These are phyloP conservation scores for Tipula confusa DNA, from an alignment of 2,888 invertebrate species.

Conservation along the genomic window DNA sequence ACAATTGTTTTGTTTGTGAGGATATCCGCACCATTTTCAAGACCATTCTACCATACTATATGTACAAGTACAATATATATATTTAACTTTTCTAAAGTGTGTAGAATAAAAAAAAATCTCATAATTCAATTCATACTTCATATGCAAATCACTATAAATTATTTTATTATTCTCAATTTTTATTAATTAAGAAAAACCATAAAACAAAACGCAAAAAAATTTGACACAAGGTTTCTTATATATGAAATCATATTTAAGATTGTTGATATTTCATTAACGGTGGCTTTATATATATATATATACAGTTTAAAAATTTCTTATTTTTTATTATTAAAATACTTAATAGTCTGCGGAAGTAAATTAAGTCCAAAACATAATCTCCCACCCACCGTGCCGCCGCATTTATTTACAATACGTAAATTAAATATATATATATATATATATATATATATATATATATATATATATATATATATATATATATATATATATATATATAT, in stretches of 20 bases:
- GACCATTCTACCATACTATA: neutral
- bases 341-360: neutral
- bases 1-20: slow-evolving; percentile 4
- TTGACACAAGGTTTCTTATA: neutral
- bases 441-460: neutral
- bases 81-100: neutral
- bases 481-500: neutral
- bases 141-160: slow-evolving; percentile 9
- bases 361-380: neutral
- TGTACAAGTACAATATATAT: neutral
- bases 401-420: neutral
- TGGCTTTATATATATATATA: neutral
- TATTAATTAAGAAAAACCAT: neutral
- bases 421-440: neutral
- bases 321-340: neutral
- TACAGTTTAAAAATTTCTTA: neutral
- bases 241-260: neutral
- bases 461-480: neutral
- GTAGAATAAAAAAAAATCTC: neutral
- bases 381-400: neutral
- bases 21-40: slow-evolving; percentile 25
- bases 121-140: slow-evolving; percentile 1
- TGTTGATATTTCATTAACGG: neutral
- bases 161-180: slow-evolving; percentile 12
- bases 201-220: neutral